Evolutionary conservation across 2,888 invertebrate species (phyloP).

Genomic region (Caenorhabditis sp.): DNA sequence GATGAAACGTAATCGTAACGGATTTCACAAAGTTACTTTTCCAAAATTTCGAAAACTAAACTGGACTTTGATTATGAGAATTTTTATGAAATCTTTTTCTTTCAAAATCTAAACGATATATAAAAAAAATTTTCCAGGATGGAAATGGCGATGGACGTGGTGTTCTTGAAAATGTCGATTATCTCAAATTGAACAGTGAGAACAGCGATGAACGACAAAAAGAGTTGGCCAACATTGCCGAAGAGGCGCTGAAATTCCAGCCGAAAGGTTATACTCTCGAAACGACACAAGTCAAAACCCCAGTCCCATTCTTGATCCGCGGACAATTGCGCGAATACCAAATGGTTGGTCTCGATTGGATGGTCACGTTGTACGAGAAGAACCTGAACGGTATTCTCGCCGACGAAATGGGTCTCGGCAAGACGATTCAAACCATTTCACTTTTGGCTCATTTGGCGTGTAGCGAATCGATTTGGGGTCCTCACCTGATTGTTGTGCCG

Average conservation of each 20-base stretch:
- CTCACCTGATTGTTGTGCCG: slow-evolving; percentile 96
- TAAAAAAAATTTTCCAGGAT: slow-evolving; percentile 5
- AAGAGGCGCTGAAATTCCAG: slow-evolving; percentile 92
- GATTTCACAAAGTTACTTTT: too few relatives aligned
- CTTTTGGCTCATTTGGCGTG: slow-evolving; percentile 91
- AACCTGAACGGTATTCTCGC: slow-evolving; percentile 89
- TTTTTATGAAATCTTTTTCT: neutral
- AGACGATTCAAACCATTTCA: slow-evolving; percentile 83
- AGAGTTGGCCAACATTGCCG: slow-evolving; percentile 72
- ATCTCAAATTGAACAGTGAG: slow-evolving; percentile 53
- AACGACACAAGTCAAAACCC: slow-evolving; percentile 90
- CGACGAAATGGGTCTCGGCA: slow-evolving; percentile 66
- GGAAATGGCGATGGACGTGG: slow-evolving; percentile 74
- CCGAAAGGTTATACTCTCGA: slow-evolving; percentile 96
- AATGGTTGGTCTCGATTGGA: slow-evolving; percentile 95
- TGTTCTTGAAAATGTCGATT: slow-evolving; percentile 53
- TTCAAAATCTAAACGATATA: neutral
- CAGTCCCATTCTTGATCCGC: slow-evolving; percentile 89
- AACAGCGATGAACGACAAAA: slow-evolving; percentile 60
- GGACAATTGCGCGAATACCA: slow-evolving; percentile 92
- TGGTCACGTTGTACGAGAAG: slow-evolving; percentile 92
- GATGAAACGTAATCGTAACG: too few relatives aligned
- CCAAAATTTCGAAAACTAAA: too few relatives aligned
- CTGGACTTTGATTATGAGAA: too few relatives aligned
- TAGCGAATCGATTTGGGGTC: slow-evolving; percentile 93